Evolutionary conservation across 2,888 invertebrate genomes (phyloP).

Genomic region (Xestoiulus laeticollis): DNA sequence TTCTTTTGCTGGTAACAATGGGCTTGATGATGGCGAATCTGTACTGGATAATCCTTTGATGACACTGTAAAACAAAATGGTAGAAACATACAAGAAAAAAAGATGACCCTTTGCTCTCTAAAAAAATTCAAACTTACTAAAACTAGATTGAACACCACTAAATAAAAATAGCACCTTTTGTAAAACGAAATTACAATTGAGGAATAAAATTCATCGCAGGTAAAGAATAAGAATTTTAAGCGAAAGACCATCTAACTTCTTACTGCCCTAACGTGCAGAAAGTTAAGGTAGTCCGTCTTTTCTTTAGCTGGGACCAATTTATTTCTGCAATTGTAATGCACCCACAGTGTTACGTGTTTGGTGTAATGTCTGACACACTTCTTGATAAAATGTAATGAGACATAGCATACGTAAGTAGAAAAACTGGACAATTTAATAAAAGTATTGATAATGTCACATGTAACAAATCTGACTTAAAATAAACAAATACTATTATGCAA

Average conservation of each 20-base stretch:
- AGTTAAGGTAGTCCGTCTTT: too few relatives aligned
- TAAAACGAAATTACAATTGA: not conserved
- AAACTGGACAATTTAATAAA: not conserved
- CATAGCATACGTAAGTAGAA: not conserved
- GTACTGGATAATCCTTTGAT: slow-evolving; percentile 47
- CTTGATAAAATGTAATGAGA: not conserved
- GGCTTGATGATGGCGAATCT: slow-evolving; percentile 50
- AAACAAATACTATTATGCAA: not conserved
- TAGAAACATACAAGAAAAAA: slow-evolving; percentile 42
- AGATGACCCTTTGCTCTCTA: slow-evolving; percentile 33
- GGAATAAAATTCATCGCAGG: not conserved
- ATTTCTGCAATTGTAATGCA: too few relatives aligned
- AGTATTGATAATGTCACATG: not conserved
- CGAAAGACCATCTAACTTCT: not conserved
- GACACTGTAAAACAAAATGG: slow-evolving; percentile 44
- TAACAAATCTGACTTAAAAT: not conserved
- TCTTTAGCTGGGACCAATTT: too few relatives aligned
- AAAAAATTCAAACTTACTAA: not conserved
- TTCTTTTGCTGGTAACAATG: not conserved
- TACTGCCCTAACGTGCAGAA: too few relatives aligned
- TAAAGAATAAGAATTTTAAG: not conserved
- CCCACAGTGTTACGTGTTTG: too few relatives aligned
- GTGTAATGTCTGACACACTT: not conserved
- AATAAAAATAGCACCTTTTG: not conserved
- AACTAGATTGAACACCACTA: not conserved